Conservation (phyloP, 1,140 invertebrate genomes). For the Scaptodrosophila lebanonensis region DNA sequence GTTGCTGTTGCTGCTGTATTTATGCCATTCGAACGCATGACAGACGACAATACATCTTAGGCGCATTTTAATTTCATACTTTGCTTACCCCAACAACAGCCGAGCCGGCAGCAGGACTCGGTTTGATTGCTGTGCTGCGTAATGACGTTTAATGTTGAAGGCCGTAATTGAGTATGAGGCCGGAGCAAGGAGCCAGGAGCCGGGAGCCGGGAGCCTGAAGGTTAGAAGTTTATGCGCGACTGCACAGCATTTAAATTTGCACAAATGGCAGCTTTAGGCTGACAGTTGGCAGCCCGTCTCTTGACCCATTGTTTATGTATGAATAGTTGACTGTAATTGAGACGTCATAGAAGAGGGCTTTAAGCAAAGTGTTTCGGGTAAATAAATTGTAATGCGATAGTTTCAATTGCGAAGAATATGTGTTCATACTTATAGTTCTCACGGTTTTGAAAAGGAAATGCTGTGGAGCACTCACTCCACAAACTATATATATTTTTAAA, state of each 20-base stretch:
- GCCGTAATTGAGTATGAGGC: conserved; percentile 59
- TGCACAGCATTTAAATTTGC: conserved; percentile 69
- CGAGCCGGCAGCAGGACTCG: conserved; percentile 33
- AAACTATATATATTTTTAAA: no score
- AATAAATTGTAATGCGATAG: no score
- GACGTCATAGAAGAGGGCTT: no score
- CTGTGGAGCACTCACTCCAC: no score
- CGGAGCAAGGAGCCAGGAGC: background rate
- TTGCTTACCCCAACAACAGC: conserved; percentile 43
- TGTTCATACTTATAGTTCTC: no score
- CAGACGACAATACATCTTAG: conserved; percentile 71
- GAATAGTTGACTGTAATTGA: conserved; percentile 1
- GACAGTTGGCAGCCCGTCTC: conserved; percentile 47
- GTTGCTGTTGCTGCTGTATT: conserved; percentile 2
- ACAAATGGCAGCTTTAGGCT: conserved; percentile 36
- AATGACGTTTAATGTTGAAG: conserved; percentile 73
- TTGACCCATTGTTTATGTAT: conserved; percentile 33
- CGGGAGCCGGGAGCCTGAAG: conserved; percentile 6
- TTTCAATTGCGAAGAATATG: no score
- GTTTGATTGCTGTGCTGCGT: conserved; percentile 71
- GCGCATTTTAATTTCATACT: conserved; percentile 76
- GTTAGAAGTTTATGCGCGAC: conserved; percentile 52
- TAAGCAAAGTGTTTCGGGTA: no score
- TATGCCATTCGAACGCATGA: conserved; percentile 36
- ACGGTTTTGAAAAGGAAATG: no score